phyloP scores from a whole-genome alignment of 2,113 vertebrate species.

The Ceyx cyanopectus region DNA sequence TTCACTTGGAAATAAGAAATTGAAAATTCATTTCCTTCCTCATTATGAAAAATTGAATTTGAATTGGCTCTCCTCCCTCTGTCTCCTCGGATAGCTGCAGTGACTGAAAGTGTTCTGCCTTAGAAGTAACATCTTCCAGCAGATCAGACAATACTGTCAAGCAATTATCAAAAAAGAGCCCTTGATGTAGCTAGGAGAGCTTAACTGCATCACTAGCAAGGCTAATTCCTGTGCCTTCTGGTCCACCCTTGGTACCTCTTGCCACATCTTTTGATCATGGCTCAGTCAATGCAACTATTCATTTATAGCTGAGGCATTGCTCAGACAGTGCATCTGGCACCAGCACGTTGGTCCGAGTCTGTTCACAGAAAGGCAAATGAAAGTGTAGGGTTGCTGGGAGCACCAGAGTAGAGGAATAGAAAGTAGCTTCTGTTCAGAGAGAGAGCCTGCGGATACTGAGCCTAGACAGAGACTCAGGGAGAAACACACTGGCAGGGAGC shows the following conservation, averaged over 20 bases:
- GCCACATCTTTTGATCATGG: neutral
- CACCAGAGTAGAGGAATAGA: neutral
- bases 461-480: neutral
- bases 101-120: neutral
- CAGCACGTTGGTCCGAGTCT: neutral
- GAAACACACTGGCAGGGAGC: neutral
- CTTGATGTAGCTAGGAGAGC: neutral
- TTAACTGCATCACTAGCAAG: neutral
- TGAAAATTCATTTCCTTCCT: conserved; percentile 14
- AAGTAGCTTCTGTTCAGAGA: neutral
- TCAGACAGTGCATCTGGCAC: neutral
- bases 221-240: neutral
- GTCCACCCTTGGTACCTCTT: neutral
- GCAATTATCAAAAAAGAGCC: neutral
- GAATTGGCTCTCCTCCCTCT: neutral
- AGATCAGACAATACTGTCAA: neutral
- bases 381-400: neutral
- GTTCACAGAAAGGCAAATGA: neutral
- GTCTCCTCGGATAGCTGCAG: neutral
- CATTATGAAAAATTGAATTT: neutral
- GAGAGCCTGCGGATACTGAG: neutral
- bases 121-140: neutral
- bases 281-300: neutral
- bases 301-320: neutral
- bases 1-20: neutral